Base-by-base conservation (phyloP, 2,113 vertebrate genomes). In the Sylvilagus bachmani region DNA sequence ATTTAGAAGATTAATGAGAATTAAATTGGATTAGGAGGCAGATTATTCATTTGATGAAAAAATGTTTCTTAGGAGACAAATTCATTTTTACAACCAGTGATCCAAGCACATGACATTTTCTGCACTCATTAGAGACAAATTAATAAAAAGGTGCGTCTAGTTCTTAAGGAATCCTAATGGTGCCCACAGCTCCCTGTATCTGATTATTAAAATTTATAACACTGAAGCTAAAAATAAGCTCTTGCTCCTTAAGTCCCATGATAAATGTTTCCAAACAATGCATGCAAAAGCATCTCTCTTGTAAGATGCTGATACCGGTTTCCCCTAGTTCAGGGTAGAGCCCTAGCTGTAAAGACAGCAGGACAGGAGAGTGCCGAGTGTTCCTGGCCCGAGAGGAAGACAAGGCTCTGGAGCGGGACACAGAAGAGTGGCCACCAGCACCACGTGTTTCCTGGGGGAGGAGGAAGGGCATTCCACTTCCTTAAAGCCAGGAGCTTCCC, bases 141-240 rank as follows among this genome's bases (percentile, higher is more conserved):
- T 67, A 58, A 17, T 3, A 27, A 69, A 64, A 87, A 36, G 51
- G 10, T n/a, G n/a, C 22, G 10, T 55, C 3, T 12, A 29, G 4
- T 74, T 82, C 53, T 86, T 64, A 86, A 21, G 55, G 19, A 94
- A 93, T 74, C 49, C 29, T n/a, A 96, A 92, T 84, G 49, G n/a
- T 33, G 3, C 21, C 77, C 13, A 75, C 12, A 24, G 49, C 24
- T 90, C 77, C 55, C 33, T 79, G 0, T 84, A 81, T 38, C 10
- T 51, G 8, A 95, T 86, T 89, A 91, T 73, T 91, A 93, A 92
- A 87, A 93, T 90, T 90, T 81, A 69, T 44, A 96, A 73, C 49
- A 69, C 2, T 77, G 24, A 78, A 85, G 33, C 29, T 73, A 93
- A 94, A 92, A 95, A 94, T 74, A 93, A 74, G 6, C 31, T 81